Conservation (phyloP, 1,140 invertebrate genomes). For the Coboldia fuscipes region DNA sequence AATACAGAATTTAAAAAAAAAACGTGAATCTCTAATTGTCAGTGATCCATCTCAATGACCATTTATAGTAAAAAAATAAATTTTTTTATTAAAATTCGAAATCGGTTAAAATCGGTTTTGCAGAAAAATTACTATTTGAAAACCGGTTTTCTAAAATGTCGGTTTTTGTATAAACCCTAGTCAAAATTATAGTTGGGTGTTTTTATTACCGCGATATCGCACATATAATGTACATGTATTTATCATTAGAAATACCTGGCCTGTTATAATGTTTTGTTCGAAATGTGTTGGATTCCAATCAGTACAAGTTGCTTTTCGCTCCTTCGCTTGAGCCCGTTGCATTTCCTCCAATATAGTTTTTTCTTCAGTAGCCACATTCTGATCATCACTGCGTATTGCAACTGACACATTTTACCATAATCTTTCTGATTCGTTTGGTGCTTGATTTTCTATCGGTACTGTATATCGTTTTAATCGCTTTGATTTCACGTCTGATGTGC, state of each 20-base stretch:
- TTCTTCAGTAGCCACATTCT: constrained; percentile 65
- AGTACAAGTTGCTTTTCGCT: constrained; percentile 33
- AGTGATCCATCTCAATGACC: constrained; percentile 87
- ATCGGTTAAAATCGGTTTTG: too few relatives aligned
- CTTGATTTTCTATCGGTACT: constrained; percentile 56
- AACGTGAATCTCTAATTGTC: constrained; percentile 53
- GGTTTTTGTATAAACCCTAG: too few relatives aligned
- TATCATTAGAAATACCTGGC: too few relatives aligned
- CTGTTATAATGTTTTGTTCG: constrained; percentile 31
- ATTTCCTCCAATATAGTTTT: constrained; percentile 75
- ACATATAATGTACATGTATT: too few relatives aligned
- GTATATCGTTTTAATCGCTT: constrained; percentile 53
- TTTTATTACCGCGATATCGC: too few relatives aligned
- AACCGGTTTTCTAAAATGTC: too few relatives aligned
- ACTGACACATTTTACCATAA: constrained; percentile 67
- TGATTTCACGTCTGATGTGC: constrained; percentile 40
- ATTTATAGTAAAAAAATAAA: constrained; percentile 57
- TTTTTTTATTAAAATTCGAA: too few relatives aligned
- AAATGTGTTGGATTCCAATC: constrained; percentile 52
- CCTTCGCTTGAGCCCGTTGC: constrained; percentile 36
- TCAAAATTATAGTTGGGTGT: too few relatives aligned
- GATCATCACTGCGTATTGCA: constrained; percentile 60
- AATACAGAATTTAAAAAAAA: too few relatives aligned
- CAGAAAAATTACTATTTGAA: too few relatives aligned
- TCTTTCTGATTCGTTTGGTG: constrained; percentile 63